Evolutionary conservation across 2,888 invertebrate species (phyloP), one percentile per base, ranked within the genome.

Genomic region (Paralinhomoeus sp.): DNA sequence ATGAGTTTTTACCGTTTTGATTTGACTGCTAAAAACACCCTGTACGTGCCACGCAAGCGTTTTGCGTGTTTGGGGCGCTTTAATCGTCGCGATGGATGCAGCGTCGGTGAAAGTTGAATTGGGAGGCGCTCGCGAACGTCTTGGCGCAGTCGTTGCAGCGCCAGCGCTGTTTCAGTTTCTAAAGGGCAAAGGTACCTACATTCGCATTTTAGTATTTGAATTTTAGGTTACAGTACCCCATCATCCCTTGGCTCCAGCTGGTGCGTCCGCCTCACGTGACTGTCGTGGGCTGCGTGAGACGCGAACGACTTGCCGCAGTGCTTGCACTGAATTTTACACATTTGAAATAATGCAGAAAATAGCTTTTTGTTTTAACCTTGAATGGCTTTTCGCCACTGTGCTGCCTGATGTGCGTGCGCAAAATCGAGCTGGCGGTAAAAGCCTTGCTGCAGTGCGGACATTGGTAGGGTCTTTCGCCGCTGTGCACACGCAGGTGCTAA

Each of bases 261-360:
- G 37, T 69, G 69, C 31, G 67, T 67, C 24, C 69, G 53, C 45
- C 69, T 54, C 43, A 70, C 68, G 58, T 70, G 69, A 52, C 67
- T 67, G 58, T 69, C 69, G 52, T 69, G 69, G 13, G 69, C 69
- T 9, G 69, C 69, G 52, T 69, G 69, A 1, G 69, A 70, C 2
- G 69, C 69, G 54, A 69, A 69, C 1, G 68, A 63, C 53, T 69
- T 69, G n/a, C 69, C 69, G 50, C 69, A 69, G 53, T 65, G 64
- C 47, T 66, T 64, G 51, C 69, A 69, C 68, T 69, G 57, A 39
- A 54, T n/a, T n/a, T n/a, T n/a, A n/a, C n/a, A n/a, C n/a, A n/a
- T n/a, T n/a, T n/a, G n/a, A n/a, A n/a, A 42, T 17, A 17, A 9
- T 17, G 17, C 33, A 17, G 33, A 33, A 33, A 33, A 17, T 13